Evolutionary conservation across 2,888 invertebrate genomes (phyloP), one percentile per base, ranked within the genome.

Genomic region (Rhagonycha fulva): DNA sequence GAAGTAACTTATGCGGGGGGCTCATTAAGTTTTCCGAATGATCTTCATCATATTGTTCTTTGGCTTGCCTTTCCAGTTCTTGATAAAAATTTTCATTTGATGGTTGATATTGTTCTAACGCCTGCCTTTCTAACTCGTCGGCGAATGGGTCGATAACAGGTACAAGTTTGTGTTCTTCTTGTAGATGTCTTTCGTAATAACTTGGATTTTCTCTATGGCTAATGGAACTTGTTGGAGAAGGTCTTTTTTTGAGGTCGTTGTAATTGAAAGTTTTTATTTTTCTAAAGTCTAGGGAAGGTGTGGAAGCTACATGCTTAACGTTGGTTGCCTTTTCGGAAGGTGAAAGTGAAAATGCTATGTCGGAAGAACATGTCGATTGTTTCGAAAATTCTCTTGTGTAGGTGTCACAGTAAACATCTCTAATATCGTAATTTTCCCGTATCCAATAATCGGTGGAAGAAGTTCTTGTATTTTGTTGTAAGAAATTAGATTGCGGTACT

Each of bases 1-100:
- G 74, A 66, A 74, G 71, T 62, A 76, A 72, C 66, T 78, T 77
- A 82, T 78, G 82, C 83, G 82, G 83, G 82, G 83, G 83, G 83
- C 82, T 75, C 78, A 78, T 77, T 76, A 66, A 82, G 84, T 84
- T 84, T 84, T 84, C 84, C 84, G 83, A 81, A 77, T 80, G 74
- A 68, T 80, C 82, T 67, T 82, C 82, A 67, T 82, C 81, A 84
- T 93, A 93, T 83, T 93, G 93, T 82, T 93, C 93, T 70, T 91
- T 90, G 0, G 93, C 93, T 82, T 93, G 91, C 76, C 91, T 89
- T 82, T 93, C 93, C 75, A 93, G 85, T 79, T 93, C 92, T 72
- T 90, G 89, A 83, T 90, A 91, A 80, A 90, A 91, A 82, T 90
- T 91, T 79, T 86, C 86, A 28, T 82, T 82, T 7, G 89, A 90